phyloP scores from a whole-genome alignment of 92 coral and sea anemone genomes.

The Porites evermanni region DNA sequence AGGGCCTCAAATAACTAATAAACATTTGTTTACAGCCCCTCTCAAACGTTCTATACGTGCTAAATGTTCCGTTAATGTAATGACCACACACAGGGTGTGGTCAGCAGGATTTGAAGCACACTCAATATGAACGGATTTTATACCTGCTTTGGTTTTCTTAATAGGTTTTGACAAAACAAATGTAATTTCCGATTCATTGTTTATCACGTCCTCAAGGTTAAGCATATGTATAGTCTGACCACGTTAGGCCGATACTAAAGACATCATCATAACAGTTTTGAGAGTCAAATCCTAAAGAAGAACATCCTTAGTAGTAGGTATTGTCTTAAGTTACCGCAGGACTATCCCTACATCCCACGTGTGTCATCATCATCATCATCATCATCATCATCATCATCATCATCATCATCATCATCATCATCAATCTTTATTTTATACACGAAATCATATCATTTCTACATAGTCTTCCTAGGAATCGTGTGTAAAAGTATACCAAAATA shows the following conservation, averaged over 20 bases:
- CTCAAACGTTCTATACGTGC: conserved; percentile 3
- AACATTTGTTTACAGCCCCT: conserved; percentile 34
- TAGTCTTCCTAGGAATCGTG: no score
- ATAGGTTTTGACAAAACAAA: conserved; percentile 30
- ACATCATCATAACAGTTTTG: no score
- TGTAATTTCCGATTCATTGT: conserved; percentile 18
- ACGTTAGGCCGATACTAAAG: conserved; percentile 53
- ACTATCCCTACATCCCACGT: no score
- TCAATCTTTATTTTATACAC: no score
- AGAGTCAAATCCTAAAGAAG: no score
- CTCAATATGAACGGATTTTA: conserved; percentile 23
- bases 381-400: no score
- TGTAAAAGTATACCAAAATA: no score
- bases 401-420: no score
- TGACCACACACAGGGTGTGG: conserved; percentile 35
- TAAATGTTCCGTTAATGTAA: conserved; percentile 28
- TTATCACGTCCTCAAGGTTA: conserved; percentile 42
- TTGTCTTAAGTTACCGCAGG: no score
- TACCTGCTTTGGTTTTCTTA: conserved; percentile 41
- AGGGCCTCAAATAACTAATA: conserved; percentile 44
- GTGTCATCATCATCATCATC: no score
- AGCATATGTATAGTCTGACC: conserved; percentile 44
- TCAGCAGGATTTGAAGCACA: conserved; percentile 37
- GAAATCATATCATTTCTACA: no score
- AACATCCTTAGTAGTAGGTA: no score